These are phyloP conservation scores for Sebastes vulpes DNA, from an alignment of 2,797 vertebrate genomes.

Conservation along the genomic window DNA sequence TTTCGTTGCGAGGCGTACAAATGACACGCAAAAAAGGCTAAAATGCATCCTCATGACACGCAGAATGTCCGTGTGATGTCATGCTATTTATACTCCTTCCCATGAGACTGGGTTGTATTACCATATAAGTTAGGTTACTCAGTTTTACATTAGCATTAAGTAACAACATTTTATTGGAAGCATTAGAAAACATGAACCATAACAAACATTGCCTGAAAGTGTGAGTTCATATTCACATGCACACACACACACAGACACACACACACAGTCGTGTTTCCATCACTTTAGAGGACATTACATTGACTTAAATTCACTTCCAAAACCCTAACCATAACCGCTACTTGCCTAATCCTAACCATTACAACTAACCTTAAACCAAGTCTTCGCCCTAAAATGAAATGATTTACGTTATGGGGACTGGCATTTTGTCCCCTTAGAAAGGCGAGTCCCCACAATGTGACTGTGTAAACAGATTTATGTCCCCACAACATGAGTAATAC, in stretches of 20 bases:
- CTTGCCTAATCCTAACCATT: background rate
- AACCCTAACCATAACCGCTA: background rate
- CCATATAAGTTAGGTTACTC: background rate
- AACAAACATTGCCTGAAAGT: slow-evolving; percentile 24
- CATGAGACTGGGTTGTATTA: background rate
- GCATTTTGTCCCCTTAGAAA: background rate
- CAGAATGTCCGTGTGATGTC: too few species aligned
- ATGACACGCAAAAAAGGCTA: too few species aligned
- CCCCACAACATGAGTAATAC: background rate
- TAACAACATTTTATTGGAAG: background rate
- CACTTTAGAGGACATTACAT: background rate
- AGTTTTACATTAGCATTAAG: background rate
- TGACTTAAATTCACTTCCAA: background rate
- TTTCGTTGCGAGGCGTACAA: too few species aligned
- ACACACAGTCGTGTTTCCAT: background rate
- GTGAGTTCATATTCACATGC: background rate
- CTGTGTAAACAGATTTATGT: background rate
- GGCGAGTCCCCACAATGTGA: background rate
- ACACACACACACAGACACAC: slow-evolving; percentile 15
- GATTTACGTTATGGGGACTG: background rate
- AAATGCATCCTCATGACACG: too few species aligned
- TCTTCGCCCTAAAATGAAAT: background rate
- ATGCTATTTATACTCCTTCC: too few species aligned
- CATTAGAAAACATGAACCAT: slow-evolving; percentile 14
- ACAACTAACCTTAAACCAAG: background rate